Base-by-base conservation (phyloP, 2,113 vertebrate genomes). In the Myotis davidii region DNA sequence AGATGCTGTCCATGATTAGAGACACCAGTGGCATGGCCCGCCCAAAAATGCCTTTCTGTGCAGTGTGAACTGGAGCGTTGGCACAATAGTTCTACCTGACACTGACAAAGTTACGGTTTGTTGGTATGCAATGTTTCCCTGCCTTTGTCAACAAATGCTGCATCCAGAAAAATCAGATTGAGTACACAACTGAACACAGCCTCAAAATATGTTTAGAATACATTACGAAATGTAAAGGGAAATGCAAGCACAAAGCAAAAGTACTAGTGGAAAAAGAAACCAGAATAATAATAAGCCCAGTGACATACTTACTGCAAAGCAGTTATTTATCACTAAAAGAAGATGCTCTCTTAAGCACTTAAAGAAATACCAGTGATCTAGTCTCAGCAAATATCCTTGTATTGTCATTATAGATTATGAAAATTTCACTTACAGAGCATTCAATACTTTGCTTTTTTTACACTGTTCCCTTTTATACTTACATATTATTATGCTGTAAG, bases 391-490 rank as follows among this genome's bases (percentile, higher is more conserved):
- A 93, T 89, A 67, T 42, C 50, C 81, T 94, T 73, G 29, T 76
- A 90, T 85, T 74, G n/a, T 83, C 97, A 85, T 96, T 95, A 79
- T 93, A 64, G 95, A 86, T n/a, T 92, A 97, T 61, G 93, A 87
- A 97, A 96, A 37, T 79, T 91, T 94, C 93, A 96, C 93, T 96
- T 97, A 96, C 50, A 90, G 64, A 96, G 45, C 56, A 97, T 50
- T 93, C 94, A 74, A 34, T 82, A 37, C 20, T 73, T 93, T 42
- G 18, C 56, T 79, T 91, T 95, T 96, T 96, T 87, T 48, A 67
- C 16, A 67, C 86, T 94, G 81, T 59, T 96, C 37, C 50, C 95
- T 72, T 74, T 92, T 97, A 96, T 97, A 98, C 97, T 97, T 98
- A 96, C 88, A 92, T 95, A 94, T 82, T 50, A 96, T 98, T 97